Percentiles rank a stretch among this genome's conserved stretches.
phyloP scores from a whole-genome alignment of 2,888 invertebrate species.

The Amblyteles armatorius region DNA sequence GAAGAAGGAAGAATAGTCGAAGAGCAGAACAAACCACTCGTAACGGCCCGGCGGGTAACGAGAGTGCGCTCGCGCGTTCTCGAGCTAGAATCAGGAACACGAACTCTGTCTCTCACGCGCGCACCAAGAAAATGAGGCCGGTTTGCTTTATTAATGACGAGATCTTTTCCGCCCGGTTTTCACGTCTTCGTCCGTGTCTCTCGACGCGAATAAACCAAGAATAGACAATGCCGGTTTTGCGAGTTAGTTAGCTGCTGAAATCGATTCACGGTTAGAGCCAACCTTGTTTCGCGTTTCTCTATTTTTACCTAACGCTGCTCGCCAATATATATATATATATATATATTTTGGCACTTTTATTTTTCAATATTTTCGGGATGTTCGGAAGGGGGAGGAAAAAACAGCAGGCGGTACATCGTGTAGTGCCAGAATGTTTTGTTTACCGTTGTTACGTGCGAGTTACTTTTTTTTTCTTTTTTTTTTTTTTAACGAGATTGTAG shows the following conservation, averaged over 20 bases:
- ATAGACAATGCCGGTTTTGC: constrained; percentile 66
- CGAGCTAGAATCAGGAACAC: constrained; percentile 65
- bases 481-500: constrained; percentile 1
- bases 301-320: neutral
- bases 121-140: constrained; percentile 64
- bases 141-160: constrained; percentile 72
- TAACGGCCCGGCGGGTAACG: constrained; percentile 54
- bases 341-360: neutral
- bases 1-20: constrained; percentile 13
- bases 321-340: neutral
- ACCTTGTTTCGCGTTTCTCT: neutral
- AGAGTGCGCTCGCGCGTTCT: constrained; percentile 37
- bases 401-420: neutral
- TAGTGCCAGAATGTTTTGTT: neutral
- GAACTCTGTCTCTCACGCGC: constrained; percentile 55
- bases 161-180: constrained; percentile 55
- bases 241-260: constrained; percentile 35
- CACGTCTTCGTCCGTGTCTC: constrained; percentile 47
- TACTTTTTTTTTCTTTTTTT: constrained; percentile 32
- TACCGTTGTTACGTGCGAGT: constrained; percentile 35
- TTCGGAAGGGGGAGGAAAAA: neutral
- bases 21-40: constrained; percentile 58
- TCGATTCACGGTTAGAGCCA: constrained; percentile 49
- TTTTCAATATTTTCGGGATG: neutral
- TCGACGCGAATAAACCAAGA: constrained; percentile 52